Conservation (phyloP, 2,797 vertebrate species). For the Galago senegalensis region DNA sequence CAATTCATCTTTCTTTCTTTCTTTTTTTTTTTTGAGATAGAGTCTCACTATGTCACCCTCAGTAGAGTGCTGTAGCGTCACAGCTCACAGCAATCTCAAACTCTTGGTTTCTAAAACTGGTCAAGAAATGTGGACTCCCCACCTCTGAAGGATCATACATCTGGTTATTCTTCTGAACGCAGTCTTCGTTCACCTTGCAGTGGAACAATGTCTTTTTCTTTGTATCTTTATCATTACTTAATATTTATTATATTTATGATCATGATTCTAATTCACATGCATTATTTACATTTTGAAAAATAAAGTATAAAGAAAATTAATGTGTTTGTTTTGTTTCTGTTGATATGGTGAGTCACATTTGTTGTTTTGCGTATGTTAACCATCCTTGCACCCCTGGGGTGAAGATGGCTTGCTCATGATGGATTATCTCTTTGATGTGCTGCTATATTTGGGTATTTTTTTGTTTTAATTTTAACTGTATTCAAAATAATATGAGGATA, state of each 20-base stretch:
- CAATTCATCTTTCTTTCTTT: constrained; percentile 56
- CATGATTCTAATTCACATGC: not conserved
- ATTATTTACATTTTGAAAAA: not conserved
- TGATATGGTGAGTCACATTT: not conserved
- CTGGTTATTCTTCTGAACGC: not conserved
- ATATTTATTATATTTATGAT: not conserved
- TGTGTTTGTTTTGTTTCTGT: not conserved
- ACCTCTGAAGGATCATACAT: not conserved
- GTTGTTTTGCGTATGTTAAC: not conserved
- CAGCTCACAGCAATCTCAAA: too few species aligned
- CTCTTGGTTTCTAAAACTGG: not conserved
- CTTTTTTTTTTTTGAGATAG: too few species aligned
- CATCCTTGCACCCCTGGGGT: not conserved
- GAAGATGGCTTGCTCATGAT: not conserved
- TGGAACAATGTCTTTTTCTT: not conserved
- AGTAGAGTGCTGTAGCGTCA: too few species aligned
- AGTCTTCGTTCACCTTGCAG: not conserved
- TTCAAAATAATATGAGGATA: too few species aligned
- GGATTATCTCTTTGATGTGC: not conserved
- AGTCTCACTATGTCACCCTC: too few species aligned
- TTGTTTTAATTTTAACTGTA: too few species aligned
- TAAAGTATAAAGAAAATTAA: not conserved
- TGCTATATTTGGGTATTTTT: not conserved
- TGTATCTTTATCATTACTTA: not conserved
- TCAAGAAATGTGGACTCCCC: not conserved